phyloP scores from a whole-genome alignment of 2,888 invertebrate genomes.

The Cephalotes varians region DNA sequence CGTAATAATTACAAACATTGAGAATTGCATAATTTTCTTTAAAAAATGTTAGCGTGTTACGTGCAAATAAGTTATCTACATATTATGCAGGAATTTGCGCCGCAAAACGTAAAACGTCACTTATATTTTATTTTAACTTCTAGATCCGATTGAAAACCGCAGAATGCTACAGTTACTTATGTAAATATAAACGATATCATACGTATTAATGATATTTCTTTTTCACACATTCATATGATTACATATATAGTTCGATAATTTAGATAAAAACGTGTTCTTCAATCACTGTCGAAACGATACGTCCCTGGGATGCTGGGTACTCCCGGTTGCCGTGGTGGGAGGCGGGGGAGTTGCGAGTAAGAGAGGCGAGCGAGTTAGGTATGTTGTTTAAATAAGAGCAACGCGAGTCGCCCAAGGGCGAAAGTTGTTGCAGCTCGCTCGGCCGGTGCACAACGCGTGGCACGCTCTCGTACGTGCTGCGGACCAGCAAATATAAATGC shows the following conservation, averaged over 20 bases:
- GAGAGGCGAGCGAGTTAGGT: conserved; percentile 83
- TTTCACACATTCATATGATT: background rate
- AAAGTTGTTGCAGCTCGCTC: conserved; percentile 80
- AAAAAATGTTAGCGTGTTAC: background rate
- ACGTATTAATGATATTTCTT: background rate
- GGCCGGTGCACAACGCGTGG: conserved; percentile 70
- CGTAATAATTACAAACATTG: background rate
- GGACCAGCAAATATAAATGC: conserved; percentile 74
- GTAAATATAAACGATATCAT: background rate
- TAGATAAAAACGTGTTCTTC: conserved; percentile 27
- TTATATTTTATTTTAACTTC: background rate
- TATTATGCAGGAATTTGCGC: background rate
- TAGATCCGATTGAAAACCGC: background rate
- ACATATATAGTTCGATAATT: background rate
- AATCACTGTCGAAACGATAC: conserved; percentile 61
- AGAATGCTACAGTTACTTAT: background rate
- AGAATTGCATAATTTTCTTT: background rate
- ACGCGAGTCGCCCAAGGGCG: conserved; percentile 83
- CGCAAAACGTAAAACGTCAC: background rate
- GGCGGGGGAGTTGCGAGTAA: conserved; percentile 81
- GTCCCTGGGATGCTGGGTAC: conserved; percentile 76
- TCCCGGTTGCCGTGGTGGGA: conserved; percentile 72
- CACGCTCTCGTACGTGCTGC: conserved; percentile 64
- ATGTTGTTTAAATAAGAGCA: conserved; percentile 85
- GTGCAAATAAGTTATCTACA: background rate